Conservation (phyloP, 2,888 invertebrate genomes). For the Malachius bipustulatus region DNA sequence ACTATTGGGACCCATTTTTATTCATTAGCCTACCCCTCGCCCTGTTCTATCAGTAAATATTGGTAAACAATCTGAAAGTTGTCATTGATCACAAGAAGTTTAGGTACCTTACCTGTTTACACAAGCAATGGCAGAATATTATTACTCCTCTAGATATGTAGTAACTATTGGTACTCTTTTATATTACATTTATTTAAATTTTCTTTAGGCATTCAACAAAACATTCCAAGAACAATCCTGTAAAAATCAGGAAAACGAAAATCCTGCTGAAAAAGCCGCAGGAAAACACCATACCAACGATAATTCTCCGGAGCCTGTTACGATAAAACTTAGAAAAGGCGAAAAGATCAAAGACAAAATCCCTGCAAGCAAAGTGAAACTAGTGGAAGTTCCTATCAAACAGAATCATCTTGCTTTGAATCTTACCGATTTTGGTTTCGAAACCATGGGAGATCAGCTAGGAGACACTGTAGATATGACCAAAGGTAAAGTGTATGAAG, state of each 20-base stretch:
- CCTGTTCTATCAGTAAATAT: too few relatives aligned
- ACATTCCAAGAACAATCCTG: too few relatives aligned
- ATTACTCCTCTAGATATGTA: too few relatives aligned
- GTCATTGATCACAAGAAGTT: too few relatives aligned
- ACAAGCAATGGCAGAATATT: too few relatives aligned
- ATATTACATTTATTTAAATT: too few relatives aligned
- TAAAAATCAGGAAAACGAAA: not conserved
- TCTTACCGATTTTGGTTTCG: constrained; percentile 34
- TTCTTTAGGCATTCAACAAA: too few relatives aligned
- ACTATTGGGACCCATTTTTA: too few relatives aligned
- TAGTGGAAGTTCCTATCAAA: constrained; percentile 31
- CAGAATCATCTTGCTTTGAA: constrained; percentile 27
- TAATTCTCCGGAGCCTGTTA: not conserved
- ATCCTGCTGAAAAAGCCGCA: constrained; percentile 1
- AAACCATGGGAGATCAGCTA: constrained; percentile 34
- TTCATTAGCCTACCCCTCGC: too few relatives aligned
- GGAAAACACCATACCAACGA: not conserved
- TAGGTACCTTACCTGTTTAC: too few relatives aligned
- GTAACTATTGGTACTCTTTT: too few relatives aligned
- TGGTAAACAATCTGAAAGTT: too few relatives aligned
- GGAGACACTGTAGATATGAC: constrained; percentile 32
- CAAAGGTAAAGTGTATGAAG: constrained; percentile 27
- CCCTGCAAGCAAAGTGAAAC: constrained; percentile 26
- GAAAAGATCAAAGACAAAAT: constrained; percentile 28
- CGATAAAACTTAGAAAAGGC: constrained; percentile 23